These are phyloP conservation scores for Cariama cristata DNA, from an alignment of 2,113 vertebrate genomes.

Conservation along the genomic window DNA sequence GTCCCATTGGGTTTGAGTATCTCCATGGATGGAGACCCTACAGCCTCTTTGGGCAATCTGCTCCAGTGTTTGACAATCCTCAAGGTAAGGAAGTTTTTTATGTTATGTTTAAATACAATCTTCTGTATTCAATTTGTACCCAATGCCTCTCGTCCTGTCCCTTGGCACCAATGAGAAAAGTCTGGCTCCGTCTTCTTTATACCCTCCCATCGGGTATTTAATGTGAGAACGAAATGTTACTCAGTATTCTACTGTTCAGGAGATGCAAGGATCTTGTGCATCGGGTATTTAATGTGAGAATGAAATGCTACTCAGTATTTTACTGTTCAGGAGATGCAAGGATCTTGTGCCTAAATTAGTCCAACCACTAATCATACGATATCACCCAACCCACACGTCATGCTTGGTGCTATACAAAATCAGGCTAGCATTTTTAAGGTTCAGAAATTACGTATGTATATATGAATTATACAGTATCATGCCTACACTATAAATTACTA, in stretches of 20 bases:
- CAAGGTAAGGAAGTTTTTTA: neutral
- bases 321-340: neutral
- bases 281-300: neutral
- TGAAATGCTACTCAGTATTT: neutral
- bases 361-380: neutral
- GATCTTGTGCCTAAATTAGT: conserved; percentile 20
- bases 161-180: neutral
- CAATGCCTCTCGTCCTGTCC: neutral
- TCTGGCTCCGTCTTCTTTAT: neutral
- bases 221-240: neutral
- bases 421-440: neutral
- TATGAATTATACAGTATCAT: neutral
- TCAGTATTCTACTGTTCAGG: neutral
- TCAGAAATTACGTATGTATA: neutral
- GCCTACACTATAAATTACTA: neutral
- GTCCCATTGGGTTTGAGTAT: neutral
- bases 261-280: conserved; percentile 3
- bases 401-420: neutral
- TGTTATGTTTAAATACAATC: neutral
- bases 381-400: neutral
- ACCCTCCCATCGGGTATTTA: neutral
- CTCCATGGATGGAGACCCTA: neutral
- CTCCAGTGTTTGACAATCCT: neutral
- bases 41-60: neutral
- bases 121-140: neutral